These are phyloP conservation scores for Ormyrus rosae DNA, from an alignment of 2,888 invertebrate species.

Conservation along the genomic window DNA sequence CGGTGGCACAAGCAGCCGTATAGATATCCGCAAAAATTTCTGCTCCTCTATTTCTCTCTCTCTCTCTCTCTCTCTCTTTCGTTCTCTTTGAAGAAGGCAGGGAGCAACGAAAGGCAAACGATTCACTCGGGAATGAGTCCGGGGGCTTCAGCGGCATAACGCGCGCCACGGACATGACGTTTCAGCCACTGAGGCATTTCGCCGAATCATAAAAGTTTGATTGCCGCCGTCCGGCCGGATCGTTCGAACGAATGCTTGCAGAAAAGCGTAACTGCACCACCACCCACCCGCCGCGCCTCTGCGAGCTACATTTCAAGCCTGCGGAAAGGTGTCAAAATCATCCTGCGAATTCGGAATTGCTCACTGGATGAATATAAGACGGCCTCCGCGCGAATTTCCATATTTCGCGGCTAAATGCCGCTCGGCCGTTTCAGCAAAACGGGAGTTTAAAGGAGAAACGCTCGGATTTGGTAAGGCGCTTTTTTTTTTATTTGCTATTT, in stretches of 20 bases:
- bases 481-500: no score
- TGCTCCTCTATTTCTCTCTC: neutral
- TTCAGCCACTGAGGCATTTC: slow-evolving; percentile 40
- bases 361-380: slow-evolving; percentile 8
- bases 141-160: slow-evolving; percentile 13
- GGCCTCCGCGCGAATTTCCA: slow-evolving; percentile 10
- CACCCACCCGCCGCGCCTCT: neutral
- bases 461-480: no score
- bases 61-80: no score
- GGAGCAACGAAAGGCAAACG: slow-evolving; percentile 4
- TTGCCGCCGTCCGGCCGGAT: slow-evolving; percentile 47
- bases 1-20: no score
- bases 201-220: slow-evolving; percentile 57
- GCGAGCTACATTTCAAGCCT: slow-evolving; percentile 11
- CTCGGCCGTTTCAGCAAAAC: neutral
- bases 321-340: slow-evolving; percentile 44
- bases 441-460: no score
- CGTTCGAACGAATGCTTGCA: slow-evolving; percentile 39
- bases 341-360: slow-evolving; percentile 22
- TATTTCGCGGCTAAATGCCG: slow-evolving; percentile 6
- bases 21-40: slow-evolving; percentile 1
- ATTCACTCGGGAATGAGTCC: slow-evolving; percentile 19
- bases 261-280: neutral
- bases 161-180: slow-evolving; percentile 17
- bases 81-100: neutral